Evolutionary conservation across 2,888 invertebrate genomes (phyloP), one percentile per base, ranked within the genome.

Genomic region (Eubasilissa splendida): DNA sequence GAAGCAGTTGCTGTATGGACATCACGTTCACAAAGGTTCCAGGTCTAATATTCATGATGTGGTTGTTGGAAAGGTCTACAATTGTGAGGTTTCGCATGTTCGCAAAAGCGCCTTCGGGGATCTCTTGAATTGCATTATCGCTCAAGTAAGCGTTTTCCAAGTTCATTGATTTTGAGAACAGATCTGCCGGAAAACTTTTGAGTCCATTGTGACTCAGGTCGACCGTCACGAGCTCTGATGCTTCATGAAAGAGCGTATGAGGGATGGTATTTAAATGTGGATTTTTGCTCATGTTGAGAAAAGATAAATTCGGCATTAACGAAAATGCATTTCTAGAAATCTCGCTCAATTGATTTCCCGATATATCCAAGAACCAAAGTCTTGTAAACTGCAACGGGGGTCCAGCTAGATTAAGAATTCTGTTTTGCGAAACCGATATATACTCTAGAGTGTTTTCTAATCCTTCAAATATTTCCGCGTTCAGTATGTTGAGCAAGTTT

Each of bases 41-140:
- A 31, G 93, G 93, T 78, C 94, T 92, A 75, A 97, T 94, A 76
- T 93, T 94, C 22, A 92, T 92, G 58, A 97, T 95, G 76, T 93
- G 92, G 87, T 97, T 97, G 84, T 93, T 92, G 0, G 96, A 95
- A 71, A 97, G 88, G 88, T 96, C 95, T 31, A 97, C 92, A 54
- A 91, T 87, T 1, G 93, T 93, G 60, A 97, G 90, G 86, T 96
- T 95, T 85, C 92, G 91, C 50, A 96, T 91, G 86, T 95, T 95
- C 63, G 94, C 92, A 86, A 97, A 97, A 2, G 94, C 92, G 5
- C 93, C 93, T 86, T 95, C 95, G 0, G 94, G 92, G 79, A 97
- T 91, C 88, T 96, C 96, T 85, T 93, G 92, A 73, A 97, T 89
- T 52, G 92, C 89, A 87, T 97, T 97, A 83, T 95, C 92, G 0